Conservation (phyloP, 2,797 vertebrate species). For the Chelmon rostratus region DNA sequence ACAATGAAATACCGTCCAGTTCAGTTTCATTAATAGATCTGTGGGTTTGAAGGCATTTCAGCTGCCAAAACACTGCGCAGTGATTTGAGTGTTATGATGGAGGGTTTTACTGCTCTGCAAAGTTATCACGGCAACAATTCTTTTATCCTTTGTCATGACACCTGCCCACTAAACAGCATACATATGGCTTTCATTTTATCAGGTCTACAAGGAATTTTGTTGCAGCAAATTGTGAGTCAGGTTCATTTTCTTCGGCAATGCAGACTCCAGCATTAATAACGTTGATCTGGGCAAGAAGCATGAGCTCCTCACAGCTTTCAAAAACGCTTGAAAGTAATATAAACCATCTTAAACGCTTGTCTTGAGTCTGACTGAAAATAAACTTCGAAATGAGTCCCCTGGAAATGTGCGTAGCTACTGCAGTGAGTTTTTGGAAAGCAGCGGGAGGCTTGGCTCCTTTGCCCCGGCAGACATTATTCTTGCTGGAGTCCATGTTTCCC, state of each 20-base stretch:
- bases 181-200: not conserved
- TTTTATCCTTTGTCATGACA: not conserved
- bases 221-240: not conserved
- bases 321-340: not conserved
- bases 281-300: not conserved
- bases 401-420: not conserved
- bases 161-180: no score
- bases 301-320: not conserved
- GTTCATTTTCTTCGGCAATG: not conserved
- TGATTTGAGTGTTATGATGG: no score
- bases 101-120: not conserved
- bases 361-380: not conserved
- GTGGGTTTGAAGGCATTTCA: not conserved
- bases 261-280: not conserved
- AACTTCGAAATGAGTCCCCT: not conserved
- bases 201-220: not conserved
- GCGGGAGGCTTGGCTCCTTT: not conserved
- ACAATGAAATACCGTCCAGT: not conserved
- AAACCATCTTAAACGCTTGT: not conserved
- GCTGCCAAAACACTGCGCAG: not conserved
- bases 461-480: not conserved
- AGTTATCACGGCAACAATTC: not conserved
- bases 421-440: not conserved
- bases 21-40: not conserved
- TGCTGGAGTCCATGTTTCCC: not conserved